Base-by-base conservation (phyloP, 2,113 vertebrate genomes). In the Elanoides forficatus region DNA sequence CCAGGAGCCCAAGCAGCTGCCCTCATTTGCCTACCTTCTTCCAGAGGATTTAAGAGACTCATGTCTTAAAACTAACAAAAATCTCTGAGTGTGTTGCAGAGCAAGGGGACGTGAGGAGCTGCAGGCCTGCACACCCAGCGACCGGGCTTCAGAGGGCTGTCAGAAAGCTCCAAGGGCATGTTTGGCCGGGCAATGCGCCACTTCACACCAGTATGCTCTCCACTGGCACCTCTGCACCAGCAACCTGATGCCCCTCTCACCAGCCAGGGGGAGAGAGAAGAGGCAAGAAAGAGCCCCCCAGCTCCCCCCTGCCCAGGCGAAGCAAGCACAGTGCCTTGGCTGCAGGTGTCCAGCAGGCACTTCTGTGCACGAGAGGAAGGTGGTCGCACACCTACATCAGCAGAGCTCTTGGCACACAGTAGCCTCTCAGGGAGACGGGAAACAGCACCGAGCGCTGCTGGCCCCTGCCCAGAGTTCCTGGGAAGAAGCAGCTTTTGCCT, bases 371-470 rank as follows among this genome's bases (percentile, higher is more conserved):
- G 9, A 42, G 13, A 26, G 19, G 12, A 20, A 27, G 14, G 22
- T 2, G 5, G 15, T 11, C 7, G 1, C 70, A 16, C 43, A 3
- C 38, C 18, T 38, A 1, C 6, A 1, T 6, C 38, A 6, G 60
- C 60, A 17, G 79, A 74, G 40, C 53, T 32, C 53, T 8, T 7
- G 58, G 70, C 40, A 43, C 36, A 6, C 50, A 26, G 50, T 50
- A 50, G 48, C 50, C 26, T 52, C 50, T 52, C 50, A 3, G n/a
- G 47, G 19, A 26, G 26, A 0, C 5, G 0, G 43, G 38, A 11
- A n/a, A 30, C 40, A 8, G 53, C n/a, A 9, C n/a, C 0, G 0
- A 21, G 53, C 2, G 0, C 34, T 26, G 19, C 53, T 25, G 34
- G 6, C 34, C 17, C 40, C 47, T 19, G 47, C 42, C 27, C 48